Base-by-base conservation (phyloP, 2,113 vertebrate genomes). In the Melospiza georgiana region DNA sequence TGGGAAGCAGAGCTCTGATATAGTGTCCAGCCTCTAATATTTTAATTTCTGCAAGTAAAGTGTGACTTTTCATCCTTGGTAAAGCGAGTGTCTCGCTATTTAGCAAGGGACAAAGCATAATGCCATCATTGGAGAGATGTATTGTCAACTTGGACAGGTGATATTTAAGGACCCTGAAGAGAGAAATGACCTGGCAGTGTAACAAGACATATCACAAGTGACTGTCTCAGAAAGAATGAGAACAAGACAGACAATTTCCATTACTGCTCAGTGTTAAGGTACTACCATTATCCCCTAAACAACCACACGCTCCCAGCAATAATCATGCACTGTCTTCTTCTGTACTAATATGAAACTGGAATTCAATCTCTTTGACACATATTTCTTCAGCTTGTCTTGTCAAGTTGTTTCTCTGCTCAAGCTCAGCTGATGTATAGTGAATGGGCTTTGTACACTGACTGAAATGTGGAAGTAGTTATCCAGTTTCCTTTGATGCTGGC, bases 291-390 rank as follows among this genome's bases (percentile, higher is more conserved):
- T 91, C 82, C 90, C 86, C 94, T 66, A 76, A 97, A 95, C 91
- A 97, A 82, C 68, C 91, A 54, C 91, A 69, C 15, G 89, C 94
- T 98, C 82, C 86, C 92, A 96, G 95, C 95, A 96, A 68, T 97
- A 92, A 97, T 96, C 90, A 92, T 89, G 79, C 63, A 57, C 69
- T 97, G 92, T 96, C 93, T 49, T 95, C 93, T 97, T 96, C 94
- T 91, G 72, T 97, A 89, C 80, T 93, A 96, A 96, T 96, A 89
- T 93, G 93, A 97, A 97, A 97, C 88, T 87, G 83, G 89, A 96
- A 72, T 96, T 98, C 96, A 97, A 93, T 97, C 97, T 96, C 96
- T 97, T 95, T 97, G 97, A 97, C 95, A 97, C 95, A 89, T 94
- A 94, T 57, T 94, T 84, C 81, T 94, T 95, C 94, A 94, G 92